Percentiles rank a stretch among this genome's conserved stretches.
Evolutionary conservation across 2,888 invertebrate species (phyloP).

Genomic region (Sinohyriopsis cumingii): DNA sequence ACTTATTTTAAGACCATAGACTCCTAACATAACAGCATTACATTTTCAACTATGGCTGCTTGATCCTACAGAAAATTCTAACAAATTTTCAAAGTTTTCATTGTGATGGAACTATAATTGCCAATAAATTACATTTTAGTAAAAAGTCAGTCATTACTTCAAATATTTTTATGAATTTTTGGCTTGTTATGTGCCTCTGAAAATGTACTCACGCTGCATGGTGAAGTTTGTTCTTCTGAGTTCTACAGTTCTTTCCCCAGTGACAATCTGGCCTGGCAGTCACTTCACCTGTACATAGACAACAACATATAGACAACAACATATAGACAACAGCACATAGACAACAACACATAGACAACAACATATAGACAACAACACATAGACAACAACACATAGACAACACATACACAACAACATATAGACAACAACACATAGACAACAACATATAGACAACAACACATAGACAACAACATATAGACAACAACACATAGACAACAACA

Average conservation of each 20-base stretch:
- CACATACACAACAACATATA: conserved; percentile 12
- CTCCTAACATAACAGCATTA: no score
- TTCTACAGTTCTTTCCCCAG: conserved; percentile 70
- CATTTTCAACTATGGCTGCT: no score
- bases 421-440: conserved; percentile 12
- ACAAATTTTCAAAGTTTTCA: no score
- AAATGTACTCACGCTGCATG: conserved; percentile 62
- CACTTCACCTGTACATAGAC: conserved; percentile 50
- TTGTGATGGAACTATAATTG: no score
- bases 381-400: neutral
- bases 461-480: conserved; percentile 1
- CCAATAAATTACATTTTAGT: no score
- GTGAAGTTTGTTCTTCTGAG: conserved; percentile 65
- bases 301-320: conserved; percentile 3
- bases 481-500: conserved; percentile 15
- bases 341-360: conserved; percentile 12
- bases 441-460: conserved; percentile 13
- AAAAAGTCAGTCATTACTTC: no score
- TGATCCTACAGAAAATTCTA: no score
- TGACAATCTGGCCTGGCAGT: conserved; percentile 65
- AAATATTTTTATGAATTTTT: no score
- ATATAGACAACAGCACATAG: conserved; percentile 2
- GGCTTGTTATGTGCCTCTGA: neutral
- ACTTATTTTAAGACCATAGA: no score
- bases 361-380: conserved; percentile 12